Conservation (phyloP, 2,888 invertebrate species). For the Drosophila pseudotakahashii region DNA sequence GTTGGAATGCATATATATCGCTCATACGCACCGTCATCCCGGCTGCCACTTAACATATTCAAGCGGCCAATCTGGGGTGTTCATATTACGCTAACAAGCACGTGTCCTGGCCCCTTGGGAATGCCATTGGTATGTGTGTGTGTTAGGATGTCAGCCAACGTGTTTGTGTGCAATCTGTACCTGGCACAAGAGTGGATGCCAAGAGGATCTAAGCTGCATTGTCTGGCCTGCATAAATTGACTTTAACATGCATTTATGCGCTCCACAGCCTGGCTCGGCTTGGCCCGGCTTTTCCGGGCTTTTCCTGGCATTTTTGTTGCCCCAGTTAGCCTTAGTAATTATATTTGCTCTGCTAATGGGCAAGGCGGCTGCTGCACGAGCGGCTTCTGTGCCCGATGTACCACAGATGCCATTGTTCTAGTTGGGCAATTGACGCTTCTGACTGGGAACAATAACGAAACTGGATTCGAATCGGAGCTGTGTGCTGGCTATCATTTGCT, state of each 20-base stretch:
- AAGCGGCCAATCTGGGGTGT: constrained; percentile 30
- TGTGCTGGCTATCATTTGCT: constrained; percentile 67
- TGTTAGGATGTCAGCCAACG: constrained; percentile 10
- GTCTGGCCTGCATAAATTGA: constrained; percentile 51
- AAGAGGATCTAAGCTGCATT: constrained; percentile 41
- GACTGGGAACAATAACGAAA: constrained; percentile 38
- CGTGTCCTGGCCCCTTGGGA: constrained; percentile 32
- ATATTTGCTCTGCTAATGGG: constrained; percentile 71
- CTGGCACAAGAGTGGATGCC: constrained; percentile 40
- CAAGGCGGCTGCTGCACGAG: constrained; percentile 7
- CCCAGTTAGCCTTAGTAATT: constrained; percentile 69
- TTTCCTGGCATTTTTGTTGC: constrained; percentile 49
- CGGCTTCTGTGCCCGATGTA: constrained; percentile 12
- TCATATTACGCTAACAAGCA: constrained; percentile 55
- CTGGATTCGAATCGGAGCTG: constrained; percentile 33
- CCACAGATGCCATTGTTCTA: constrained; percentile 61
- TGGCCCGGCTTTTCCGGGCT: constrained; percentile 23
- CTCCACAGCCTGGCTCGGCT: constrained; percentile 14
- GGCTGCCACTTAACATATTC: constrained; percentile 44
- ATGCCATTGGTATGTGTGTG: constrained; percentile 1
- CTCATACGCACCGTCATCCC: constrained; percentile 56
- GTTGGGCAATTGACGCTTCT: constrained; percentile 55
- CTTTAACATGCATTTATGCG: constrained; percentile 56
- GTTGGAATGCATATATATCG: constrained; percentile 44
- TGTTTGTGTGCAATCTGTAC: constrained; percentile 43